A percentile compares a stretch with the other conserved stretches of the same genome.
phyloP scores from a whole-genome alignment of 2,888 invertebrate species.

The Pterostichus niger region DNA sequence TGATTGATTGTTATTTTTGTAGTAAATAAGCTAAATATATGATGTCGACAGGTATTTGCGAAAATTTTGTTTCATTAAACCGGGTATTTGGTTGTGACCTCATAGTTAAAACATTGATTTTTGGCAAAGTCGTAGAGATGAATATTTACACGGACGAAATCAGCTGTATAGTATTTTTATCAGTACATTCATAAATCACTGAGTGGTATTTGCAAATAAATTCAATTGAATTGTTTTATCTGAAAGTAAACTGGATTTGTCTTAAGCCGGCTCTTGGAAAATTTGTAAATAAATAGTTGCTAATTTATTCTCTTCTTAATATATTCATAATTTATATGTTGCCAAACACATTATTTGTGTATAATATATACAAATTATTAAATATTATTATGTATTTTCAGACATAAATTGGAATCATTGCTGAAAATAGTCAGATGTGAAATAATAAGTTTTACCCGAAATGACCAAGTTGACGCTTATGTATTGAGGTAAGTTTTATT shows the following conservation, averaged over 20 bases:
- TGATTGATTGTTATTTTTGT: conserved; percentile 15
- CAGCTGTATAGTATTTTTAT: conserved; percentile 47
- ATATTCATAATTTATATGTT: conserved; percentile 9
- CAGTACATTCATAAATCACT: conserved; percentile 4
- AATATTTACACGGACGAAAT: conserved; percentile 29
- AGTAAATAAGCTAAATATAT: conserved; percentile 1
- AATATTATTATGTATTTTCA: conserved; percentile 77
- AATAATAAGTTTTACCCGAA: conserved; percentile 94
- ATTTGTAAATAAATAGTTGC: conserved; percentile 16
- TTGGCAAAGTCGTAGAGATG: conserved; percentile 45
- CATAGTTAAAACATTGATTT: conserved; percentile 65
- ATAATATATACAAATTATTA: conserved; percentile 3
- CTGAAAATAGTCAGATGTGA: conserved; percentile 96
- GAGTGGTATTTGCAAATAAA: neutral
- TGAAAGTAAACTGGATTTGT: too few species aligned
- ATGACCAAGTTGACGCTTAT: conserved; percentile 96
- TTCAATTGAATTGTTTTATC: neutral
- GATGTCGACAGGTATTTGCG: neutral
- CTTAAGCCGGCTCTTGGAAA: conserved; percentile 12
- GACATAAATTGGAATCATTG: conserved; percentile 92
- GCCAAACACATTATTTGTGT: neutral
- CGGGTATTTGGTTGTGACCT: conserved; percentile 54
- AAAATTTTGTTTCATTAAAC: conserved; percentile 31
- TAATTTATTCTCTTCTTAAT: neutral
- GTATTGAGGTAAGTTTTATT: conserved; percentile 89